These are phyloP conservation scores for Suillia variegata DNA, from an alignment of 2,888 invertebrate genomes.

Conservation along the genomic window DNA sequence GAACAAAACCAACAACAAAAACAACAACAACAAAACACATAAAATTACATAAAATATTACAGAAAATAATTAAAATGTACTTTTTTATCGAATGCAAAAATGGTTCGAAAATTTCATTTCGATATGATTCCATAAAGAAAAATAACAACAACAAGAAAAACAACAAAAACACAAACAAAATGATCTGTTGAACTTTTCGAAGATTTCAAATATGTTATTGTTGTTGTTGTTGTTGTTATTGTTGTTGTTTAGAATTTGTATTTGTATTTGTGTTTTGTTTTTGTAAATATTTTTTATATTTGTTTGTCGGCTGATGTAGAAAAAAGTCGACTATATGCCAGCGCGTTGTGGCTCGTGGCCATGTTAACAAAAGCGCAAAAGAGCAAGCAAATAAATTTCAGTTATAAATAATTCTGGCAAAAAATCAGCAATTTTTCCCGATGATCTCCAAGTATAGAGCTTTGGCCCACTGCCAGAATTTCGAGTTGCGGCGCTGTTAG, in stretches of 20 bases:
- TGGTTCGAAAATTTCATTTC: not conserved
- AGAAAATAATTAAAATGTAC: no score
- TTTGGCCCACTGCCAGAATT: slow-evolving; percentile 76
- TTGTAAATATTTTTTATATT: not conserved
- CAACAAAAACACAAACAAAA: not conserved
- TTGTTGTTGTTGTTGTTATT: slow-evolving; percentile 1
- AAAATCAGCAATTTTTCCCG: slow-evolving; percentile 60
- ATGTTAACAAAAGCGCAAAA: slow-evolving; percentile 30
- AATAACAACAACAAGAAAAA: not conserved
- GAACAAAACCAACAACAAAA: no score
- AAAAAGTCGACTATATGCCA: slow-evolving; percentile 27
- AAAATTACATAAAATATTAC: no score
- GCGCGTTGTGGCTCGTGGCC: slow-evolving; percentile 1
- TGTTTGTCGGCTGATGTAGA: slow-evolving; percentile 11
- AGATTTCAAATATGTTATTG: not conserved
- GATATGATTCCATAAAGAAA: not conserved
- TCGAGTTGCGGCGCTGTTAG: slow-evolving; percentile 52
- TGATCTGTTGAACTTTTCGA: slow-evolving; percentile 1
- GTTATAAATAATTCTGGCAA: slow-evolving; percentile 62
- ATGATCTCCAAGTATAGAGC: slow-evolving; percentile 86
- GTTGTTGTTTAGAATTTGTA: not conserved
- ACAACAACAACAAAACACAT: no score
- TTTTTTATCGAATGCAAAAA: no score
- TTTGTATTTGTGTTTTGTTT: not conserved
- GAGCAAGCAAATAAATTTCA: slow-evolving; percentile 38